Base-by-base conservation (phyloP, 2,113 vertebrate genomes). In the Jaculus jaculus region DNA sequence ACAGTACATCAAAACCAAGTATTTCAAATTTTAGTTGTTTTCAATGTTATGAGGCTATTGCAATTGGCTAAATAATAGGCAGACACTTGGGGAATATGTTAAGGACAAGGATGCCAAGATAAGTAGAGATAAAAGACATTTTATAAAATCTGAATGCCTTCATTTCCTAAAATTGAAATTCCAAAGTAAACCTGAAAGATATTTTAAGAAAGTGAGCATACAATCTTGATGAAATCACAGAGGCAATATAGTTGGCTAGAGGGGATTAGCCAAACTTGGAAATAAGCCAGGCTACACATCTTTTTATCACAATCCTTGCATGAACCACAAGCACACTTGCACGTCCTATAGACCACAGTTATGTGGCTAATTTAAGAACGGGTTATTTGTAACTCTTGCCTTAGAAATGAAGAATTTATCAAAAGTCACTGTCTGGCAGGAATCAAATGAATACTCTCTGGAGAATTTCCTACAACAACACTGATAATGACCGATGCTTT, bases 321-420 rank as follows among this genome's bases (percentile, higher is more conserved):
- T 81, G 78, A 91, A 39, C 30, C 30, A 63, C 13, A 37, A n/a
- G 30, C 66, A 91, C 85, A 85, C 83, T 69, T 77, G 65, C 58
- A 32, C 0, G 0, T 0, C 26, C 28, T 5, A 0, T 23, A 51
- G 73, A 87, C 21, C 18, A 74, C 69, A 82, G 12, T 39, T 69
- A 69, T 2, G 30, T 20, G 37, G 32, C 37, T 83, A 61, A 89
- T 58, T 79, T 82, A 85, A 90, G 60, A 89, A 74, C 11, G 5
- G 17, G 18, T 87, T 91, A 63, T 39, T 87, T 85, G 90, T 93
- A 87, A 95, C 72, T 79, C 63, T 96, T 71, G 71, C 92, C 58
- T 91, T 26, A 72, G 81, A 92, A 92, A 93, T 87, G 65, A 75
- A 84, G 78, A 93, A 79, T 83, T 90, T 90, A 90, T 75, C 68